A percentile compares a stretch with the other conserved stretches of the same genome.
These are phyloP conservation scores for Chesias legatella DNA, from an alignment of 2,888 invertebrate genomes.

Conservation along the genomic window DNA sequence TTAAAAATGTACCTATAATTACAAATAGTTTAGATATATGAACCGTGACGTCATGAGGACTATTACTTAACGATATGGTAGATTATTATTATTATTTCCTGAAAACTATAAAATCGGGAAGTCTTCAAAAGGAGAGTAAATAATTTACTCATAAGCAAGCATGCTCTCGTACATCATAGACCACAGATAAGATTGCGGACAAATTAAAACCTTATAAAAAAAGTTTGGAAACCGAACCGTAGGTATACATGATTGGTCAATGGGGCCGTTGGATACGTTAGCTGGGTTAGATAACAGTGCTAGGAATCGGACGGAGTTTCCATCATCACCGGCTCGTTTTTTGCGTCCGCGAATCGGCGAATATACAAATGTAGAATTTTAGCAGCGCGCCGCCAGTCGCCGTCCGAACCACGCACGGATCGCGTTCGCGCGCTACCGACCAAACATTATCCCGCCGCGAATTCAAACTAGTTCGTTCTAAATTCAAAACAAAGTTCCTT, in stretches of 20 bases:
- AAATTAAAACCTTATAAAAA: too few species aligned
- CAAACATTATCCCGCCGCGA: conserved; percentile 59
- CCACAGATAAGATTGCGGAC: too few species aligned
- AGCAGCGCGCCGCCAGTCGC: conserved; percentile 68
- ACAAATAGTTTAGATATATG: too few species aligned
- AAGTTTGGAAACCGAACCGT: too few species aligned
- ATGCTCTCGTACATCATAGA: too few species aligned
- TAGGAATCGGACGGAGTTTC: conserved; percentile 51
- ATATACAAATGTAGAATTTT: conserved; percentile 66
- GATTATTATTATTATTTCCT: too few species aligned
- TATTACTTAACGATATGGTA: too few species aligned
- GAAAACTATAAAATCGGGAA: too few species aligned
- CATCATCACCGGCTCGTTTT: conserved; percentile 68
- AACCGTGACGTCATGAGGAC: too few species aligned
- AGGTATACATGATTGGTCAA: background rate
- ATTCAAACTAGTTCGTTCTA: conserved; percentile 54
- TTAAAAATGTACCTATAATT: too few species aligned
- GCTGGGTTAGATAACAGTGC: conserved; percentile 58
- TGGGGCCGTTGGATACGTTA: conserved; percentile 28
- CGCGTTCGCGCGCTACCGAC: conserved; percentile 50
- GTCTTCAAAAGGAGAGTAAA: too few species aligned
- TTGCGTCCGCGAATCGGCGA: conserved; percentile 71
- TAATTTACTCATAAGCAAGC: too few species aligned
- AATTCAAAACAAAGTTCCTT: conserved; percentile 41
- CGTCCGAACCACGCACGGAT: conserved; percentile 60